These are phyloP conservation scores for Hemithea aestivaria DNA, from an alignment of 2,888 invertebrate genomes.

Conservation along the genomic window DNA sequence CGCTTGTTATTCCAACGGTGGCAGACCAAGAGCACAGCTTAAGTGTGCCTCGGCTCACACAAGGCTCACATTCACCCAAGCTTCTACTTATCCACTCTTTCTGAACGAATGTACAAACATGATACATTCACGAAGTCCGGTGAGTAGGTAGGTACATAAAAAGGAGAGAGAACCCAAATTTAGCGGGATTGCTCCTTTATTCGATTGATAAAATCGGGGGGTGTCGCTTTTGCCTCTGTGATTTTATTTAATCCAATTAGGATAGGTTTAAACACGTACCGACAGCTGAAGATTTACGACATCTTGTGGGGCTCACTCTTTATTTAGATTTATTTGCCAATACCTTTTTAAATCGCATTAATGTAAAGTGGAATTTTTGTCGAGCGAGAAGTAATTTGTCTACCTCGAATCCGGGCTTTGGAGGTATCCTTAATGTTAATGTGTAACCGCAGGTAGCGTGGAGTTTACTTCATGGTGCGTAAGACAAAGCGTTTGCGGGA, in stretches of 20 bases:
- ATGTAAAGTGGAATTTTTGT: no score
- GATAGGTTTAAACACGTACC: conserved; percentile 3
- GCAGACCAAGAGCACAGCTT: conserved; percentile 44
- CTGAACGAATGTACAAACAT: conserved; percentile 16
- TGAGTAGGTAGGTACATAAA: conserved; percentile 18
- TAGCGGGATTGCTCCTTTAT: conserved; percentile 12
- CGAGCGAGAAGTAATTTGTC: no score
- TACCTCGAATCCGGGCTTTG: no score
- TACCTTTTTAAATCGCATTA: no score
- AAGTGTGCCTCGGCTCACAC: conserved; percentile 41
- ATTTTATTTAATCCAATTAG: conserved; percentile 17
- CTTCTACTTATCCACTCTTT: conserved; percentile 13
- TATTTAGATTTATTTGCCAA: conserved; percentile 11
- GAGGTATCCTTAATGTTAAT: no score
- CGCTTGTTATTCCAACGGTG: conserved; percentile 63
- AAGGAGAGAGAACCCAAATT: conserved; percentile 8
- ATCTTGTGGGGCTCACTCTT: no score
- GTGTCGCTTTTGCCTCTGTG: conserved; percentile 15
- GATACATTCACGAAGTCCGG: conserved; percentile 13
- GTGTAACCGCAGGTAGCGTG: conserved; percentile 27
- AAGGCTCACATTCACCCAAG: conserved; percentile 12
- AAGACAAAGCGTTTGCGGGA: conserved; percentile 35
- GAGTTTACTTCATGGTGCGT: conserved; percentile 33
- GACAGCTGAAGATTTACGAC: background rate
- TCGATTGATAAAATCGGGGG: conserved; percentile 13